Evolutionary conservation across 2,797 vertebrate genomes (phyloP), one percentile per base, ranked within the genome.

Genomic region (Acanthopagrus latus): DNA sequence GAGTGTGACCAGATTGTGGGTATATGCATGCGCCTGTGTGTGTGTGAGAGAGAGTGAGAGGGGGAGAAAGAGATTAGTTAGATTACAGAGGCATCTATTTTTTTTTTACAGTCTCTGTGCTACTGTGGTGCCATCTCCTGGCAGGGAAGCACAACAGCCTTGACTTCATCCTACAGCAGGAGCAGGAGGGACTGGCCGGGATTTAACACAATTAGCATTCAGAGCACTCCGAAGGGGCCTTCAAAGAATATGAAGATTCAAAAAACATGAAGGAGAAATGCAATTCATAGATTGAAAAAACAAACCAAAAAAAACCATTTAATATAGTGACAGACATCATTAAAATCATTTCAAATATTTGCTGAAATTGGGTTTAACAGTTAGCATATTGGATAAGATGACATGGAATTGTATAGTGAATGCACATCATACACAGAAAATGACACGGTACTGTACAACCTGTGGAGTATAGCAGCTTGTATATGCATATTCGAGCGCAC

Each of bases 111-210:
- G 69, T 13, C 82, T 89, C 48, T 65, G 41, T 93, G 92, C 86
- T 78, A 64, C 90, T 89, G 80, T 90, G 81, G 88, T 92, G 92
- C 93, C 93, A 93, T 93, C 93, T 94, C 63, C 84, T 93, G 93
- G 91, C 29, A 14, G 60, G 55, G 13, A 60, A 51, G 58, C n/a
- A 63, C 62, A 84, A 83, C 71, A 74, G 16, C 74, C n/a, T 74
- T 74, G 59, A 71, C 48, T 54, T 74, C 62, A 59, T 64, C 64
- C 48, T 59, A 67, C 20, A 68, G 23, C 33, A 44, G 33, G 33
- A 64, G 23, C 12, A 29, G 23, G 20, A 54, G 12, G 41, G 60
- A 2, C n/a, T 21, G 64, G n/a, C 63, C 52, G 47, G 46, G 46
- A 76, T 3, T 1, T 17, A 38, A 29, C 21, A 72, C 2, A 64